These are phyloP conservation scores for Columba janthina DNA, from an alignment of 2,113 vertebrate species.

Conservation along the genomic window DNA sequence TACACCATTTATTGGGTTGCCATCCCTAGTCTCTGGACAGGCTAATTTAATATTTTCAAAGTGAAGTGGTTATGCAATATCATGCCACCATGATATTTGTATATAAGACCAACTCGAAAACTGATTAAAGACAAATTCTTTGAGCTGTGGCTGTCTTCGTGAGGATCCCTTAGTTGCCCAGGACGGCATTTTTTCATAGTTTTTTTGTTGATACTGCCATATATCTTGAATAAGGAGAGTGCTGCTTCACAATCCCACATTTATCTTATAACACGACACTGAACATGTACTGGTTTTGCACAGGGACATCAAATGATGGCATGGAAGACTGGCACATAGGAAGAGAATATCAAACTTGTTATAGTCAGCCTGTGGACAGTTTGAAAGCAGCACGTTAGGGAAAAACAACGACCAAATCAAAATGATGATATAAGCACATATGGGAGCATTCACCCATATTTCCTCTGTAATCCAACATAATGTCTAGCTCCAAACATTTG, in stretches of 20 bases:
- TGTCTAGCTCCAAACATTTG: background rate
- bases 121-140: background rate
- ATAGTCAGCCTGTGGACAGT: background rate
- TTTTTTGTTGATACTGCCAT: background rate
- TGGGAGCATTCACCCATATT: fast-evolving
- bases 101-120: background rate
- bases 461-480: background rate
- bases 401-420: background rate
- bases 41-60: background rate
- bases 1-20: fast-evolving
- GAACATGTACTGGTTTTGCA: background rate
- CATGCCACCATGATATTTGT: background rate
- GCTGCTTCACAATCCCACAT: background rate
- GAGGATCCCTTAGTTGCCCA: background rate
- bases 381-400: background rate
- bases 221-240: background rate
- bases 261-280: background rate
- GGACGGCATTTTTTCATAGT: background rate
- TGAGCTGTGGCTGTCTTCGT: background rate
- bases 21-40: background rate
- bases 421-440: background rate
- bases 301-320: fast-evolving
- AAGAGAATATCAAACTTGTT: background rate
- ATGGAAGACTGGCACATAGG: background rate
- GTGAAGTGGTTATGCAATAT: background rate